These are phyloP conservation scores for Neopipo cinnamomea DNA, from an alignment of 2,113 vertebrate genomes.

Conservation along the genomic window DNA sequence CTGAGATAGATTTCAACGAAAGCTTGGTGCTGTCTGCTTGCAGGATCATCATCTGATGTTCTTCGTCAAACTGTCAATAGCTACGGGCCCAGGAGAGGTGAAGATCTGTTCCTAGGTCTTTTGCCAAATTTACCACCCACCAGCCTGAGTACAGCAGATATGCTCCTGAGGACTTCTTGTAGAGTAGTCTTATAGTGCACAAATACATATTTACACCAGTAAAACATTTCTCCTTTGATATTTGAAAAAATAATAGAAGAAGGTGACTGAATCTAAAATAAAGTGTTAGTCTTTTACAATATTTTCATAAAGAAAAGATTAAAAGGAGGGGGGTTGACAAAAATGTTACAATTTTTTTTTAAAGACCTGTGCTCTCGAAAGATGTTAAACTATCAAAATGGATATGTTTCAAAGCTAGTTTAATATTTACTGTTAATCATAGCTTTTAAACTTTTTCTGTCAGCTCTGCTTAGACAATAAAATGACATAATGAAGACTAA, in stretches of 20 bases:
- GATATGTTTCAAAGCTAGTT: neutral
- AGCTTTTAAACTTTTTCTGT: neutral
- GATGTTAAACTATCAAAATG: neutral
- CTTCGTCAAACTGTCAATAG: neutral
- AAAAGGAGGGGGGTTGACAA: rapidly evolving
- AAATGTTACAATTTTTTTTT: neutral
- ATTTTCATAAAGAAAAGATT: neutral
- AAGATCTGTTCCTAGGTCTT: neutral
- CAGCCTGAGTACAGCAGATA: neutral
- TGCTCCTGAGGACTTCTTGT: neutral
- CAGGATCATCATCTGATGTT: neutral
- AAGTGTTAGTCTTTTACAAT: neutral
- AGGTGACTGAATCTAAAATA: neutral
- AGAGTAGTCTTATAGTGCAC: neutral
- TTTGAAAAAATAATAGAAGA: neutral
- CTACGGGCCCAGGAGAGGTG: neutral
- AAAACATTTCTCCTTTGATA: neutral
- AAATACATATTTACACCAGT: neutral
- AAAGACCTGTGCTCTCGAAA: neutral
- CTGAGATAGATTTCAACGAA: neutral
- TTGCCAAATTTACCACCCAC: neutral
- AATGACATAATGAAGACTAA: neutral
- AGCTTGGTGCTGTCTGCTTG: neutral
- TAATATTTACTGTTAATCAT: neutral
- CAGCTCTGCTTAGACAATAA: neutral